These are phyloP conservation scores for Rhimphoctona megacephalus DNA, from an alignment of 2,888 invertebrate species.

Conservation along the genomic window DNA sequence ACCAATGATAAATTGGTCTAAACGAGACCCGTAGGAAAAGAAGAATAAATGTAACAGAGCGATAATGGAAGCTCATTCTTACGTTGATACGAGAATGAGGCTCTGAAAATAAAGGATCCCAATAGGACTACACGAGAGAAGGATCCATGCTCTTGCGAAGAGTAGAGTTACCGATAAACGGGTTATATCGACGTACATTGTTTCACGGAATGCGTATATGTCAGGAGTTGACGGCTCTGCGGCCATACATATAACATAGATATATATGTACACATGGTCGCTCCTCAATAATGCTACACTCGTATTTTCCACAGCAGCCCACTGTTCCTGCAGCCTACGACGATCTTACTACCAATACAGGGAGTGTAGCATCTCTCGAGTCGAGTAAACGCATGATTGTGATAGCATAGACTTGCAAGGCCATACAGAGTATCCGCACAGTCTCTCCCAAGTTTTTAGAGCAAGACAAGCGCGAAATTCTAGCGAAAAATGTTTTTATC, in stretches of 20 bases:
- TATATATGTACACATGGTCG: not conserved
- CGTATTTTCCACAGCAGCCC: not conserved
- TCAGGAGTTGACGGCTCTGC: constrained; percentile 42
- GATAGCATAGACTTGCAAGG: constrained; percentile 28
- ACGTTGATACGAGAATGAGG: constrained; percentile 11
- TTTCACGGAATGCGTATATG: constrained; percentile 56
- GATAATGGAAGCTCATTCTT: constrained; percentile 62
- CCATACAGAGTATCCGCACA: not conserved
- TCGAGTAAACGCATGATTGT: constrained; percentile 52
- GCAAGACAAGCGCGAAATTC: not conserved
- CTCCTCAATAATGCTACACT: constrained; percentile 41
- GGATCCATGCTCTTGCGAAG: not conserved
- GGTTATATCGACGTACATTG: constrained; percentile 68
- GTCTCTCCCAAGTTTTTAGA: not conserved
- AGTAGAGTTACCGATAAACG: constrained; percentile 52
- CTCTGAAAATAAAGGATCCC: not conserved
- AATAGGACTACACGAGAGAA: constrained; percentile 9
- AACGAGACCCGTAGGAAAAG: not conserved
- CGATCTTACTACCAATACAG: not conserved
- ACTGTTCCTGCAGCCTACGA: constrained; percentile 30
- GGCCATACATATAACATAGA: not conserved
- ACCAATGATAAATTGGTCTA: constrained; percentile 40
- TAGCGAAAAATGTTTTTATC: not conserved
- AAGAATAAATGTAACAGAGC: constrained; percentile 37
- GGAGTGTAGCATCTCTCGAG: constrained; percentile 30